Conservation (phyloP, 2,797 vertebrate species). For the Enteromius afrohamiltoni region DNA sequence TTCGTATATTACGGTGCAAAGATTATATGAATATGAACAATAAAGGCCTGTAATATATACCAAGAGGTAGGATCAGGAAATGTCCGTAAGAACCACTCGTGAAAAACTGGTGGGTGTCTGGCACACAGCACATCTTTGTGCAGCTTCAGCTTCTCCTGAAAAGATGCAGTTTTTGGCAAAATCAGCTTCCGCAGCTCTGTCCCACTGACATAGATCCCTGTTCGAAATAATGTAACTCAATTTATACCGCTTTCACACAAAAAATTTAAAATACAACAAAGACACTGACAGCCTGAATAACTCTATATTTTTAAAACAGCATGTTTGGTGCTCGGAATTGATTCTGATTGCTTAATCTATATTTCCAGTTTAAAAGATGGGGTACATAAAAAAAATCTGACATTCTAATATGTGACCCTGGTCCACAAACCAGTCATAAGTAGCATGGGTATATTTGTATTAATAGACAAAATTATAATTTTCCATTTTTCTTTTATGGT, state of each 20-base stretch:
- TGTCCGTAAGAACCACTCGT: slow-evolving; percentile 96
- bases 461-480: too few relatives aligned
- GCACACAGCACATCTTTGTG: slow-evolving; percentile 90
- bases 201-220: slow-evolving; percentile 90
- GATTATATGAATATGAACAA: not conserved
- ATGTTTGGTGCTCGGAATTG: not conserved
- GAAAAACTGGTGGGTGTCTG: slow-evolving; percentile 90
- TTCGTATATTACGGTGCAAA: not conserved
- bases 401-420: not conserved
- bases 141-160: slow-evolving; percentile 90
- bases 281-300: not conserved
- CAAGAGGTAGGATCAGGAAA: slow-evolving; percentile 97
- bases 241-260: not conserved
- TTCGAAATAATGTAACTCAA: not conserved
- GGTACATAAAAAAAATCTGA: not conserved
- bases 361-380: not conserved
- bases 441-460: too few relatives aligned
- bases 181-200: slow-evolving; percentile 93
- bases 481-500: too few relatives aligned
- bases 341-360: not conserved
- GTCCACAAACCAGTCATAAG: too few relatives aligned
- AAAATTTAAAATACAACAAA: not conserved
- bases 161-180: slow-evolving; percentile 87
- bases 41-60: slow-evolving; percentile 66
- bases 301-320: not conserved